Evolutionary conservation across 2,888 invertebrate species (phyloP).

Genomic region (Netelia inedita): DNA sequence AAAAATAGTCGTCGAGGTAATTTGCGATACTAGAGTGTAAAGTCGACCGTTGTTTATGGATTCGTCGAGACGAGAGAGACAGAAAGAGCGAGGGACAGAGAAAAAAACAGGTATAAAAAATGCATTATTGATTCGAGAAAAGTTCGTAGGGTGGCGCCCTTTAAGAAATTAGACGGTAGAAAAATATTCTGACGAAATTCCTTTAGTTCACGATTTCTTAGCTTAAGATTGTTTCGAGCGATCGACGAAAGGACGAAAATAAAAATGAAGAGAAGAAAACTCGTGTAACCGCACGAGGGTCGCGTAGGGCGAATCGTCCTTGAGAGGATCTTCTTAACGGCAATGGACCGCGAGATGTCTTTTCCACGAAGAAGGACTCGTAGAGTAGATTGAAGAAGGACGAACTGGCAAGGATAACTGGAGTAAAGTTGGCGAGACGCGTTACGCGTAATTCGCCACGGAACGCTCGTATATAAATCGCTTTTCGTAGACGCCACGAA

Average conservation of each 20-base stretch:
- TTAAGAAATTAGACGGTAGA: neutral
- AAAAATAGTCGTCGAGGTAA: slow-evolving; percentile 2
- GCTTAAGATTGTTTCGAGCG: neutral
- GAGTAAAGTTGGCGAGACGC: slow-evolving; percentile 25
- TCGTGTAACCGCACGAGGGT: neutral
- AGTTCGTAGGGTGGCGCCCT: neutral
- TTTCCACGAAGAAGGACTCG: neutral
- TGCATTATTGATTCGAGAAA: neutral
- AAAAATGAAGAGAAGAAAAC: neutral
- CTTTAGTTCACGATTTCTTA: neutral
- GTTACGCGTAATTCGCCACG: slow-evolving; percentile 4
- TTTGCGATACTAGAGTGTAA: slow-evolving; percentile 34
- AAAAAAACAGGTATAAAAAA: neutral
- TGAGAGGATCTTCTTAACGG: slow-evolving; percentile 27
- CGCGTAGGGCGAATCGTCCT: slow-evolving; percentile 7
- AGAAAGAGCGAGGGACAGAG: neutral
- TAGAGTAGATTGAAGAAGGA: slow-evolving; percentile 38
- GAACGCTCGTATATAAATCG: slow-evolving; percentile 8
- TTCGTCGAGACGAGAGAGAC: neutral
- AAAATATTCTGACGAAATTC: neutral
- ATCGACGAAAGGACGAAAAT: neutral
- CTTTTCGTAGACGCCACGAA: slow-evolving; percentile 32
- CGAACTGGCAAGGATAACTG: slow-evolving; percentile 37
- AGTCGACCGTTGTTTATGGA: slow-evolving; percentile 12
- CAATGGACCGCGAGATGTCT: slow-evolving; percentile 12